Conservation (phyloP, 2,888 invertebrate genomes). For the Eupithecia inturbata region DNA sequence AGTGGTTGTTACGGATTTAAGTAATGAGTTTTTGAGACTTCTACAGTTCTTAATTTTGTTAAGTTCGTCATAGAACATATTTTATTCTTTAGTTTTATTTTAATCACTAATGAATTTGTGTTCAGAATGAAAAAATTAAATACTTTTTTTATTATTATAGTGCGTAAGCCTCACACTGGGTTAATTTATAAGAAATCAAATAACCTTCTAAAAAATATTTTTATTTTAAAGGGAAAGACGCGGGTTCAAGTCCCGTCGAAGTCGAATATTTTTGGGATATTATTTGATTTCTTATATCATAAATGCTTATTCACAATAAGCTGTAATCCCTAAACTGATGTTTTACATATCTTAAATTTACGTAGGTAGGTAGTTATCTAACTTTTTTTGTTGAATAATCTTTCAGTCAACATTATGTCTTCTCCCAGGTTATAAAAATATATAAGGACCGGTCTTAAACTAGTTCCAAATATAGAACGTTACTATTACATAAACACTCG, state of each 20-base stretch:
- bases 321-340: neutral
- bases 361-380: neutral
- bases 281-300: too few species aligned
- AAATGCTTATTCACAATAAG: too few species aligned
- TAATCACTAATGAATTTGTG: neutral
- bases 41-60: neutral
- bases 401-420: neutral
- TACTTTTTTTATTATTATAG: too few species aligned
- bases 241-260: too few species aligned
- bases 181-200: too few species aligned
- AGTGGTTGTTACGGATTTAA: neutral
- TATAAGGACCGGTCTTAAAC: constrained; percentile 43
- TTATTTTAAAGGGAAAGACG: too few species aligned
- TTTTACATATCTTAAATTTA: neutral
- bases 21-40: neutral
- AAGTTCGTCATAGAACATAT: neutral
- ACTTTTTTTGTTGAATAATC: neutral
- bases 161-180: too few species aligned
- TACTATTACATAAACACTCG: constrained; percentile 53
- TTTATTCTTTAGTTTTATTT: neutral
- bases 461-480: constrained; percentile 52
- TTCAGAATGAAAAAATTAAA: too few species aligned
- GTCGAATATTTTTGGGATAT: too few species aligned
- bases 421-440: constrained; percentile 29
- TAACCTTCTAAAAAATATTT: too few species aligned